A percentile compares a stretch with the other conserved stretches of the same genome.
phyloP scores from a whole-genome alignment of 2,113 vertebrate genomes.

The Dasypus novemcinctus region DNA sequence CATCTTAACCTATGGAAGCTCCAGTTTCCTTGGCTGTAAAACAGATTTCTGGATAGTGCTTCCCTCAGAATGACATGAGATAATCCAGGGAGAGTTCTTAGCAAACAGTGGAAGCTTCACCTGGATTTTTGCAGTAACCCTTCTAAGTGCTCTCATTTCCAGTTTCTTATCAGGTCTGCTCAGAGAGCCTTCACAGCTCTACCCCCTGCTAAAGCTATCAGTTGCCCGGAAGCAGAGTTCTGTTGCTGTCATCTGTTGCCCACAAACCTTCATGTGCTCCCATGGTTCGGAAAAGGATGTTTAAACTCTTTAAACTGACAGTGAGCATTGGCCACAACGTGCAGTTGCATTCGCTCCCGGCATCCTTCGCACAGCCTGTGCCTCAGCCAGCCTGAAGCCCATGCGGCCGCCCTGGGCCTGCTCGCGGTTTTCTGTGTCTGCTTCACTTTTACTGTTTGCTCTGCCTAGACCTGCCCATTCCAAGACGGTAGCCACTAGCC shows the following conservation, averaged over 20 bases:
- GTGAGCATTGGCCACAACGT: background rate
- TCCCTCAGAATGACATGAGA: background rate
- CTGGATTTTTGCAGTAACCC: background rate
- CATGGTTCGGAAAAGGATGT: background rate
- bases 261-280: background rate
- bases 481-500: background rate
- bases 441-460: background rate
- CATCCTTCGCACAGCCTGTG: background rate
- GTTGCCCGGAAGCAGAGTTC: background rate
- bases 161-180: background rate
- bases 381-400: background rate
- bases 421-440: background rate
- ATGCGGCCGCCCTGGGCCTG: background rate
- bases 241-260: background rate
- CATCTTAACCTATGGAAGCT: background rate
- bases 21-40: background rate
- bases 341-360: fast-evolving
- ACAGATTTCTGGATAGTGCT: background rate
- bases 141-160: background rate
- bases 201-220: background rate
- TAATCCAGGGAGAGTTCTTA: background rate
- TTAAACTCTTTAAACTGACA: background rate
- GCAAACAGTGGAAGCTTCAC: background rate
- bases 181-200: background rate
- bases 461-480: background rate